phyloP scores from a whole-genome alignment of 2,888 invertebrate genomes.

The Eucriotettix oculatus region DNA sequence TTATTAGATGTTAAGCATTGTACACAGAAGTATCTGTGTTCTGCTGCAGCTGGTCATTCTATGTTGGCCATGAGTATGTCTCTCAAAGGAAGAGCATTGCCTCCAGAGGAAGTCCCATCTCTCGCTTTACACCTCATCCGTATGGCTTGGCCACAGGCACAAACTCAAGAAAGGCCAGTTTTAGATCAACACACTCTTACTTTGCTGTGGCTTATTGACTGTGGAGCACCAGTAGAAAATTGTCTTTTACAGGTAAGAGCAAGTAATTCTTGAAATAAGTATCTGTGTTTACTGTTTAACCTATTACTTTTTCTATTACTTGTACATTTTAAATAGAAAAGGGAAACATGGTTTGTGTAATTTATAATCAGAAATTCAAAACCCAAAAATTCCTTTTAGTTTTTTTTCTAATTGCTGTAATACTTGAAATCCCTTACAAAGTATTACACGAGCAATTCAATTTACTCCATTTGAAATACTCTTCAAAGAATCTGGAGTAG shows the following conservation, averaged over 20 bases:
- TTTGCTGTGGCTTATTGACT: slow-evolving; percentile 58
- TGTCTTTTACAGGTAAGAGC: slow-evolving; percentile 27
- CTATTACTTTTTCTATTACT: no score
- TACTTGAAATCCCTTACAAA: no score
- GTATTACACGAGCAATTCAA: no score
- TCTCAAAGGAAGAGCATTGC: slow-evolving; percentile 46
- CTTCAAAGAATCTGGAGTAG: no score
- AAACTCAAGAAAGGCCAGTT: slow-evolving; percentile 2
- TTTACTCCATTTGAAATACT: no score
- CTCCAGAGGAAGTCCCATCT: slow-evolving; percentile 43
- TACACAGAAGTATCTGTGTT: slow-evolving; percentile 83
- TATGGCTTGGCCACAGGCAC: slow-evolving; percentile 14
- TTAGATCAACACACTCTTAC: slow-evolving; percentile 41
- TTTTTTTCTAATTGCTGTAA: no score
- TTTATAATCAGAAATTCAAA: no score
- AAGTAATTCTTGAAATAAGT: no score
- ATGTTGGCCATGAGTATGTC: slow-evolving; percentile 65
- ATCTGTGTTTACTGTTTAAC: no score
- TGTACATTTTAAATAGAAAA: no score
- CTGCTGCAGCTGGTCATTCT: slow-evolving; percentile 72
- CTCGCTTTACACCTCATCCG: slow-evolving; percentile 28
- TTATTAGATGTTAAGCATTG: slow-evolving; percentile 94
- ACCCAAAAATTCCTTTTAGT: no score
- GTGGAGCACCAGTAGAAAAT: slow-evolving; percentile 42
- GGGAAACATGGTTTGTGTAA: no score